Conservation (phyloP, 2,797 vertebrate species). For the Hapalemur alaotrensis region DNA sequence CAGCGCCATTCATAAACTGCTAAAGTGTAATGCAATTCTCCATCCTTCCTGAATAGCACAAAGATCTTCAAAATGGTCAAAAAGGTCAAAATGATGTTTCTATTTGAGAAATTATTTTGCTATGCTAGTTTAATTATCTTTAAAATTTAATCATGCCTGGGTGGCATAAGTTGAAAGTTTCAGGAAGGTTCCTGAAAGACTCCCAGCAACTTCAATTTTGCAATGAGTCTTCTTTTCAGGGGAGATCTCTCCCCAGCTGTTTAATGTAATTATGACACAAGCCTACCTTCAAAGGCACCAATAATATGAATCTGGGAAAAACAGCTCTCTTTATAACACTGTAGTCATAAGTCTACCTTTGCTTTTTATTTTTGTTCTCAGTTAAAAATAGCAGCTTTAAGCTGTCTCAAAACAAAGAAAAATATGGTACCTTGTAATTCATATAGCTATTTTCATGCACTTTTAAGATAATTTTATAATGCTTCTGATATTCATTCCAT, state of each 20-base stretch:
- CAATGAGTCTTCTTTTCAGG: neutral
- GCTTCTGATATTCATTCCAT: neutral
- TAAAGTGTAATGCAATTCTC: neutral
- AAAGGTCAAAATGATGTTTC: neutral
- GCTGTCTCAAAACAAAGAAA: neutral
- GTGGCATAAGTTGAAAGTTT: neutral
- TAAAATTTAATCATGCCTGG: neutral
- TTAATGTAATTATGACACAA: neutral
- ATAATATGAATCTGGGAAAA: neutral
- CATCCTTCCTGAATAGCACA: neutral
- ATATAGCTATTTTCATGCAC: neutral
- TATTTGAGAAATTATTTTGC: neutral
- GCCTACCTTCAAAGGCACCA: neutral
- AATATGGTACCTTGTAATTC: neutral
- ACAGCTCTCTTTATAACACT: neutral
- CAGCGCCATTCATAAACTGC: neutral
- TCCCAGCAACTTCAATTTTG: neutral
- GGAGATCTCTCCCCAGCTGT: neutral
- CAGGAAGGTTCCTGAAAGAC: neutral
- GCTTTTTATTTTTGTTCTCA: neutral
- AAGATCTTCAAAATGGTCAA: neutral
- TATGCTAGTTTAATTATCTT: neutral
- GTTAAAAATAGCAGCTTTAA: neutral
- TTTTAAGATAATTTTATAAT: neutral
- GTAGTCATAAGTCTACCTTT: neutral